These are phyloP conservation scores for Asbolus verrucosus DNA, from an alignment of 1,140 invertebrate species.

Conservation along the genomic window DNA sequence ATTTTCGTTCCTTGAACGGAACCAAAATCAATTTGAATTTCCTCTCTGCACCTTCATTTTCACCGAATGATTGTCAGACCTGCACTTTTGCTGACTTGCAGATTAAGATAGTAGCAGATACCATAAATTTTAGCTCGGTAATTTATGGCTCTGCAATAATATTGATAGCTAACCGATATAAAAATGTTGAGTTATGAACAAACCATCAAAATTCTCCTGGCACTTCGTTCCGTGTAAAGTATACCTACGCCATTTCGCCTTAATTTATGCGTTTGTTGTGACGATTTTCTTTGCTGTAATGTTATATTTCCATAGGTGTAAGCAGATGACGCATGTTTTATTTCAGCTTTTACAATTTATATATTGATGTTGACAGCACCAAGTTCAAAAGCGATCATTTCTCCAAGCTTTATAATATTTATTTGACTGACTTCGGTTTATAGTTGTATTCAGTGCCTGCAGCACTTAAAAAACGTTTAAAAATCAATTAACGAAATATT, in stretches of 20 bases:
- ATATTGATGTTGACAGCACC: too few relatives aligned
- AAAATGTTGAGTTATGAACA: neutral
- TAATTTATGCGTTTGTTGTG: neutral
- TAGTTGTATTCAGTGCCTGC: neutral
- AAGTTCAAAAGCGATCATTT: too few relatives aligned
- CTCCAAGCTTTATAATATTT: too few relatives aligned
- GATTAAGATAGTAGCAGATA: too few relatives aligned
- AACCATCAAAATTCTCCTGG: conserved; percentile 8
- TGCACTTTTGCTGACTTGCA: too few relatives aligned
- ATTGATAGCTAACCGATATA: neutral
- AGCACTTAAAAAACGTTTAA: conserved; percentile 13
- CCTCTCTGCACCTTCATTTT: too few relatives aligned
- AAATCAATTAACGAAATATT: conserved; percentile 24
- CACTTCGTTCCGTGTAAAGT: neutral
- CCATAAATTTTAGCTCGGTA: too few relatives aligned
- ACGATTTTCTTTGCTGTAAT: neutral
- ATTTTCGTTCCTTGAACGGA: too few relatives aligned
- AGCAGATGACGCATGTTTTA: conserved; percentile 10
- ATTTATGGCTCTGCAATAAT: neutral
- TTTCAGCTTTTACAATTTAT: conserved; percentile 4
- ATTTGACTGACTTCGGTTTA: too few relatives aligned
- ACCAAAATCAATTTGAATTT: too few relatives aligned
- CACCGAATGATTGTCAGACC: too few relatives aligned
- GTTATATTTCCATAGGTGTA: conserved; percentile 1
- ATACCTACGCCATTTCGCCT: neutral